Percentiles rank a stretch among this genome's conserved stretches.
Evolutionary conservation across 2,113 vertebrate genomes (phyloP).

Genomic region (Orcinus orca): DNA sequence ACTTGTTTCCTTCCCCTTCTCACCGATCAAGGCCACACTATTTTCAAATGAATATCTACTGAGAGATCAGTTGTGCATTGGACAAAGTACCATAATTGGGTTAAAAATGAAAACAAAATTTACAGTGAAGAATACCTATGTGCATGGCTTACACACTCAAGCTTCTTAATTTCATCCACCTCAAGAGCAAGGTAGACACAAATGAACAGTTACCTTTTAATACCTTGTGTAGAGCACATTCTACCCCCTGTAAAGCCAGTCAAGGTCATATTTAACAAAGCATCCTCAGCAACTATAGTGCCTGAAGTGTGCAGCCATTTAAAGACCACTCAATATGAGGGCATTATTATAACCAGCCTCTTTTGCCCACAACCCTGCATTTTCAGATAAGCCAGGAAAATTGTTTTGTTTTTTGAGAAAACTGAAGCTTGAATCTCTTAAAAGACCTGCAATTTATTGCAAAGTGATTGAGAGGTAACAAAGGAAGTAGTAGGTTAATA

Average conservation of each 20-base stretch:
- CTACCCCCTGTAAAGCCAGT: slow-evolving; percentile 60
- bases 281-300: slow-evolving; percentile 61
- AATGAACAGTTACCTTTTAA: slow-evolving; percentile 54
- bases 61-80: slow-evolving; percentile 76
- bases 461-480: slow-evolving; percentile 64
- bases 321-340: slow-evolving; percentile 80
- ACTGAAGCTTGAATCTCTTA: slow-evolving; percentile 70
- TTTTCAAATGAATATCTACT: slow-evolving; percentile 78
- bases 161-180: slow-evolving; percentile 55
- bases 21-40: slow-evolving; percentile 78
- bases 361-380: slow-evolving; percentile 69
- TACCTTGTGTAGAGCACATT: slow-evolving; percentile 47
- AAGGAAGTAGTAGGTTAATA: slow-evolving; percentile 55
- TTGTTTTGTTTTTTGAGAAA: slow-evolving; percentile 76
- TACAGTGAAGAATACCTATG: slow-evolving; percentile 77
- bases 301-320: slow-evolving; percentile 74
- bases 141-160: slow-evolving; percentile 75
- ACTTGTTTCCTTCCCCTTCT: slow-evolving; percentile 66
- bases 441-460: slow-evolving; percentile 74
- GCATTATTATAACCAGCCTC: slow-evolving; percentile 78
- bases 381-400: slow-evolving; percentile 75
- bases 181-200: slow-evolving; percentile 59
- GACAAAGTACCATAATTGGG: slow-evolving; percentile 74
- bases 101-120: slow-evolving; percentile 76
- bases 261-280: slow-evolving; percentile 53